phyloP scores from a whole-genome alignment of 2,888 invertebrate species.

The Lepeophtheirus nordmannii region DNA sequence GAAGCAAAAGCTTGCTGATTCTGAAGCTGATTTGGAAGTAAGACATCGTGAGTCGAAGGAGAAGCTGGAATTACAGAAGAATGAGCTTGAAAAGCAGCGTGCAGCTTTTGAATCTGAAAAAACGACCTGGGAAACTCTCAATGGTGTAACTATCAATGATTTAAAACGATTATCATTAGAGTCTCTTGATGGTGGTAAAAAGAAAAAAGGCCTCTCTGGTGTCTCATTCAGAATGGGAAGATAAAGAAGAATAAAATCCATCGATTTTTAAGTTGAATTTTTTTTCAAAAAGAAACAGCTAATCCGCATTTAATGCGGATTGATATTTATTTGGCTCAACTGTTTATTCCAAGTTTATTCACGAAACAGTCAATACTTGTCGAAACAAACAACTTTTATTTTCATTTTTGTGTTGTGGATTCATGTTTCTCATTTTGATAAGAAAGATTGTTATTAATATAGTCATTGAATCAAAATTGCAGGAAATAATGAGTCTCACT shows the following conservation, averaged over 20 bases:
- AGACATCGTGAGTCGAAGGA: slow-evolving; percentile 71
- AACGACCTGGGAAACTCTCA: slow-evolving; percentile 72
- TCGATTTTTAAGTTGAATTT: no score
- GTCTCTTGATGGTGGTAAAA: slow-evolving; percentile 25
- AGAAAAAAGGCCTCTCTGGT: slow-evolving; percentile 14
- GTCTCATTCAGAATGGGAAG: slow-evolving; percentile 22
- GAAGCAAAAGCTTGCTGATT: slow-evolving; percentile 85
- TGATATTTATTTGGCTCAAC: no score
- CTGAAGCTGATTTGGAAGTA: slow-evolving; percentile 75
- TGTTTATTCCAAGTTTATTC: no score
- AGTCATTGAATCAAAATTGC: no score
- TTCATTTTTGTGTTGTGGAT: no score
- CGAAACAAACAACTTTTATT: no score
- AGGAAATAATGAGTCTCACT: no score
- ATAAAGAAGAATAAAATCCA: not conserved
- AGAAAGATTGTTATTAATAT: no score
- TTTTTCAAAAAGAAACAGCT: no score
- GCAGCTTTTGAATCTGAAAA: slow-evolving; percentile 69
- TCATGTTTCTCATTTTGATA: no score
- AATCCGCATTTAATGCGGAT: no score
- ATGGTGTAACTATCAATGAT: slow-evolving; percentile 55
- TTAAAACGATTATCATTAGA: slow-evolving; percentile 26
- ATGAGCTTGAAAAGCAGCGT: slow-evolving; percentile 60
- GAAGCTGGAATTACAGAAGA: slow-evolving; percentile 50
- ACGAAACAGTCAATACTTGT: no score